Evolutionary conservation across 2,888 invertebrate genomes (phyloP).

Genomic region (Erebia aethiops): DNA sequence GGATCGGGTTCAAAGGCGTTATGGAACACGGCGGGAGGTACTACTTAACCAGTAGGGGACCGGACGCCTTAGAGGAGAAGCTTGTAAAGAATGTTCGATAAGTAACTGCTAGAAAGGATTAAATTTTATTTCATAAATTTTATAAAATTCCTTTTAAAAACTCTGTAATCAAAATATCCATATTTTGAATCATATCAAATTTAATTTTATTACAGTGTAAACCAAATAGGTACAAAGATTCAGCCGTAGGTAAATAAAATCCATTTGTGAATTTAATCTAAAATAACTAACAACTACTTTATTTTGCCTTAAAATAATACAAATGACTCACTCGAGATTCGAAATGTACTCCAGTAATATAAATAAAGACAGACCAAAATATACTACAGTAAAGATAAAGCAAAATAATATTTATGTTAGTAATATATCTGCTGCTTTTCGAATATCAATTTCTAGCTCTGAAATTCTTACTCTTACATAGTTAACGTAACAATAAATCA

Average conservation of each 20-base stretch:
- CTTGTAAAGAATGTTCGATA: slow-evolving; percentile 31
- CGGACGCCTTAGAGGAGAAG: slow-evolving; percentile 34
- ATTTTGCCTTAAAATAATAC: not conserved
- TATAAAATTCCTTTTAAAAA: not conserved
- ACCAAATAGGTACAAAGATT: not conserved
- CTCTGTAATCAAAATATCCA: not conserved
- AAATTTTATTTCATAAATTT: not conserved
- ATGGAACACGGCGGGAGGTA: slow-evolving; percentile 66
- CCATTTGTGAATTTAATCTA: not conserved
- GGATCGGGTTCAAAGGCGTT: slow-evolving; percentile 78
- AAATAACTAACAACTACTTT: not conserved
- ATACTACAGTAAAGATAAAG: not conserved
- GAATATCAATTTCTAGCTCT: too few relatives aligned
- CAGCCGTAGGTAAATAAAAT: not conserved
- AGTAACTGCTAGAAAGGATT: not conserved
- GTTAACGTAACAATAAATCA: too few relatives aligned
- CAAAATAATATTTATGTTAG: not conserved
- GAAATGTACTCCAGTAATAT: not conserved
- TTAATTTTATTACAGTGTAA: not conserved
- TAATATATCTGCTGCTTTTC: too few relatives aligned
- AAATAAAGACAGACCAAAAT: not conserved
- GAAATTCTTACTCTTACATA: not conserved
- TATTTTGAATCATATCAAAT: not conserved
- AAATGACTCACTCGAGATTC: slow-evolving; percentile 3
- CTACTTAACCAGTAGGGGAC: slow-evolving; percentile 58